Base-by-base conservation (phyloP, 2,888 invertebrate species). In the Drosophila formosana region DNA sequence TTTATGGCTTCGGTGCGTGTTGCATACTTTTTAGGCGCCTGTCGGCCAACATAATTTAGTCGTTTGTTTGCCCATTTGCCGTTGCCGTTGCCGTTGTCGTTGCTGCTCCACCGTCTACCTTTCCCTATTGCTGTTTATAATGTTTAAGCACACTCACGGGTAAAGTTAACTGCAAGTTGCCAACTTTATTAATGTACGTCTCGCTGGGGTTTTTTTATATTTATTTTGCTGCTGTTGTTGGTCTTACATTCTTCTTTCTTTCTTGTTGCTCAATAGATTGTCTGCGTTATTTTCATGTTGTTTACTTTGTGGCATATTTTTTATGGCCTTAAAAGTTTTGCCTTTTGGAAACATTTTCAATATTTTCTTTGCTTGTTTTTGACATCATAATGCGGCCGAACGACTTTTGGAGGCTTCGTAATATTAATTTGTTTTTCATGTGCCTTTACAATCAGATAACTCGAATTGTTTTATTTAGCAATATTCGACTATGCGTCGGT, bases 81-180 rank as follows among this genome's bases (percentile, higher is more conserved):
- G 61, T 66, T 67, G 67, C 18, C 18, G 18, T 18, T 18, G 28
- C 45, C 64, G 61, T n/a, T 26, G n/a, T 43, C 28, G 39, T n/a
- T 57, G 39, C 28, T 39, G 39, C 39, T 39, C 6, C 13, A 7
- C 13, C 13, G 11, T 9, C n/a, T 13, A 18, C 39, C 34, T 23
- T 53, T 45, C 53, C 53, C 61, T 34, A 30, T 57, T 39, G 49
- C 65, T 72, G 57, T 83, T 86, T 83, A 88, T 75, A 88, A 86
- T 88, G 77, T 60, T 78, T 78, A 88, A 85, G 87, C 79, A 85
- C 87, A 80, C 85, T 86, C 85, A 78, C 84, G 85, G 88, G 85
- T 80, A 78, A 85, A 85, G 79, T 85, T 85, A 88, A 81, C 78
- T 80, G 73, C 76, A 80, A 88, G 76, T 86, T 83, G 71, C 65